phyloP scores from a whole-genome alignment of 2,797 vertebrate genomes.

The Hipposideros larvatus region DNA sequence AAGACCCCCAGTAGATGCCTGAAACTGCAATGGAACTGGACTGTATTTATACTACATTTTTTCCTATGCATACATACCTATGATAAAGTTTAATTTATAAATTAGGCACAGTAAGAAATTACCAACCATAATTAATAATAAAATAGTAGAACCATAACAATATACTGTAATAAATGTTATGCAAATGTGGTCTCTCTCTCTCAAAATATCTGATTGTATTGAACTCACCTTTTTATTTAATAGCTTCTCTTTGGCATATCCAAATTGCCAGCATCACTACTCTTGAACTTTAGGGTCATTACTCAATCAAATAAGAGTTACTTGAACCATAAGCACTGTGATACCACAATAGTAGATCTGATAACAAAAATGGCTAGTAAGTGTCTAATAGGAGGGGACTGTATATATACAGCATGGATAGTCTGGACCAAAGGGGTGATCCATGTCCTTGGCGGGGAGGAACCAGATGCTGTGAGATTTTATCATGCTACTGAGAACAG shows the following conservation, averaged over 20 bases:
- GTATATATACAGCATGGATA: no score
- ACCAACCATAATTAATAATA: background rate
- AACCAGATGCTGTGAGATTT: background rate
- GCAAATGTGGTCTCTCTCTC: background rate
- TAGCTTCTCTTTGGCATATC: background rate
- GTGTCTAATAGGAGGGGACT: background rate
- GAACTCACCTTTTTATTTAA: background rate
- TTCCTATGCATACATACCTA: background rate
- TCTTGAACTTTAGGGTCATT: background rate
- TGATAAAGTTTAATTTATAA: background rate
- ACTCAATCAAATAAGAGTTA: background rate
- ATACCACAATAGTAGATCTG: background rate
- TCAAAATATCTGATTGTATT: background rate
- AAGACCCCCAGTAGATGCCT: background rate
- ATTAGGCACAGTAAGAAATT: background rate
- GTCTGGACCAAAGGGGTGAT: background rate
- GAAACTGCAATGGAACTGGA: background rate
- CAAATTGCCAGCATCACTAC: background rate
- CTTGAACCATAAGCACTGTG: background rate
- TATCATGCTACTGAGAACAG: background rate
- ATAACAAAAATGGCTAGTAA: background rate
- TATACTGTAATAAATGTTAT: background rate
- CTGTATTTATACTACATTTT: background rate
- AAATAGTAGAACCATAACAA: background rate
- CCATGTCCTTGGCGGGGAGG: background rate